Evolutionary conservation across 2,113 vertebrate genomes (phyloP).

Genomic region (Glareola pratincola): DNA sequence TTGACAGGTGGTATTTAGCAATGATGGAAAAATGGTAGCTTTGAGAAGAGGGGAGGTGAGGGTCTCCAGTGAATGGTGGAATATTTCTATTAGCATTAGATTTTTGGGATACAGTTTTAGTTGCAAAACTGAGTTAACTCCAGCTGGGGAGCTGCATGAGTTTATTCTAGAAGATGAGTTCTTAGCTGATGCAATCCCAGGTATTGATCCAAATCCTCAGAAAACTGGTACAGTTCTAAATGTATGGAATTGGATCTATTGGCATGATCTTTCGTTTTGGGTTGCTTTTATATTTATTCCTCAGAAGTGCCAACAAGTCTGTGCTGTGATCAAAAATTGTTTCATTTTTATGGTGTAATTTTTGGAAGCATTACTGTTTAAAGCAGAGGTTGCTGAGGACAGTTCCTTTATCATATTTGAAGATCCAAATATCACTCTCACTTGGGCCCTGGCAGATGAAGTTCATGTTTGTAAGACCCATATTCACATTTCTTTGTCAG

Average conservation of each 20-base stretch:
- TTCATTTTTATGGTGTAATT: neutral
- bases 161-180: neutral
- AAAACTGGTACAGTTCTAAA: neutral
- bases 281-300: neutral
- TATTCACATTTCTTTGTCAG: neutral
- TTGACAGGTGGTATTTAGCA: constrained; percentile 51
- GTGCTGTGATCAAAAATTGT: neutral
- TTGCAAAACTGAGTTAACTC: neutral
- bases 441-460: neutral
- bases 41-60: neutral
- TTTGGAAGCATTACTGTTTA: neutral
- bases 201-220: neutral
- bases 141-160: neutral
- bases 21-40: constrained; percentile 36
- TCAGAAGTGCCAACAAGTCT: neutral
- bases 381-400: neutral
- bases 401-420: neutral
- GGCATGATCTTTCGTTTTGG: neutral
- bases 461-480: neutral
- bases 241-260: neutral
- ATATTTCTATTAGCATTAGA: neutral
- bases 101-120: neutral
- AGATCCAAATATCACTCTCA: neutral
- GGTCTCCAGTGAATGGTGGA: constrained; percentile 21
- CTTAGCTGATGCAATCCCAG: neutral